Conservation (phyloP, 1,140 invertebrate species). For the Arion vulgaris region DNA sequence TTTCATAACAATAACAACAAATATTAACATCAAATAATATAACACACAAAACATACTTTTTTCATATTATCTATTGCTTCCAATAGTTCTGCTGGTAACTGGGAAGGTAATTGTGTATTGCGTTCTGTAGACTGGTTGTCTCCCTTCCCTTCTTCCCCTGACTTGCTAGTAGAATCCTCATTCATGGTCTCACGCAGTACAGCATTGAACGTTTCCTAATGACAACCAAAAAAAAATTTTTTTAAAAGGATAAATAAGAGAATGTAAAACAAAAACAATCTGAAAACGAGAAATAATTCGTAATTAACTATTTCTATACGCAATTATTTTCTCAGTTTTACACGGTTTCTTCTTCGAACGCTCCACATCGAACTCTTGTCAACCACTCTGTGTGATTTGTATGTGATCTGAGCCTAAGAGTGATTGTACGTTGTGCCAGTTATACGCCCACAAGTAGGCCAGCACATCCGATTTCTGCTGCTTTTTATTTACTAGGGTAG, state of each 20-base stretch:
- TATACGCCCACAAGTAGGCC: no score
- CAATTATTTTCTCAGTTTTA: no score
- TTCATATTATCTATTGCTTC: constrained; percentile 77
- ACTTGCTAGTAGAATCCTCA: constrained; percentile 36
- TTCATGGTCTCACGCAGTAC: neutral
- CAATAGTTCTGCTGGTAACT: constrained; percentile 76
- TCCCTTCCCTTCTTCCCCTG: constrained; percentile 28
- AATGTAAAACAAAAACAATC: no score
- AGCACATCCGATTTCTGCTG: no score
- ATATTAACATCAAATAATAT: neutral
- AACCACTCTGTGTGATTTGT: no score
- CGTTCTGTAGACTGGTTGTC: constrained; percentile 6
- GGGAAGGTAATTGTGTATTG: constrained; percentile 74
- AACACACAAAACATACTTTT: constrained; percentile 57
- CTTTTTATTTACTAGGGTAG: no score
- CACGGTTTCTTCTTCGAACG: no score
- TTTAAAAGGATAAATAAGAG: neutral
- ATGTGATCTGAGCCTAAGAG: no score
- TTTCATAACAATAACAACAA: neutral
- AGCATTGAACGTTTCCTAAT: neutral
- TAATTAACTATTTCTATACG: no score
- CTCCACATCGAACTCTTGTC: no score
- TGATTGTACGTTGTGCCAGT: no score
- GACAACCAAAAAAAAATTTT: neutral
- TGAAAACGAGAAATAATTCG: no score